These are phyloP conservation scores for Diaperis boleti DNA, from an alignment of 2,888 invertebrate genomes.

Conservation along the genomic window DNA sequence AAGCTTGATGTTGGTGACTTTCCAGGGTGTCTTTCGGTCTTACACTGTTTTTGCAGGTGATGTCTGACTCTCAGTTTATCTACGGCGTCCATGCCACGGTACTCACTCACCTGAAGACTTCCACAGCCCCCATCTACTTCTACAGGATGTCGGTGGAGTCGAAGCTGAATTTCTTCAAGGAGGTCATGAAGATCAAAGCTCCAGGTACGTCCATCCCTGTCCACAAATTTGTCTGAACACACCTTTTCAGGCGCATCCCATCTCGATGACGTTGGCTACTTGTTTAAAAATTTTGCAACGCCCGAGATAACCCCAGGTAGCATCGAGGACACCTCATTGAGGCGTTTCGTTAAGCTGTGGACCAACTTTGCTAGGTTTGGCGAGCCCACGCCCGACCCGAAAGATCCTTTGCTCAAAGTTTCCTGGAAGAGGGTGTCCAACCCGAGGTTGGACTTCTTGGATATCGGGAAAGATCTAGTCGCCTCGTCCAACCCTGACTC, in stretches of 20 bases:
- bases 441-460: constrained; percentile 52
- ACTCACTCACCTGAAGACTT: constrained; percentile 41
- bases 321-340: neutral
- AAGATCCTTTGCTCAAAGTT: constrained; percentile 26
- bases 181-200: constrained; percentile 7
- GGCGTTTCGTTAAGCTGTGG: neutral
- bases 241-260: neutral
- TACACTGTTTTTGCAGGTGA: constrained; percentile 43
- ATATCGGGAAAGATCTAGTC: constrained; percentile 55
- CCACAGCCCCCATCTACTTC: constrained; percentile 18
- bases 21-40: neutral
- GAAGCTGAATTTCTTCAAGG: constrained; percentile 49
- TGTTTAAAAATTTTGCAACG: neutral
- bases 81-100: constrained; percentile 44
- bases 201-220: constrained; percentile 4
- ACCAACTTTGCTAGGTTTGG: neutral
- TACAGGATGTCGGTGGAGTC: constrained; percentile 8
- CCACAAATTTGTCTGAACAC: neutral
- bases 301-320: neutral
- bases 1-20: neutral
- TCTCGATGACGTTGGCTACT: neutral
- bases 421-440: constrained; percentile 53
- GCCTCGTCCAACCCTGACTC: constrained; percentile 51
- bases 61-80: constrained; percentile 49
- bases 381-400: neutral